A percentile compares a stretch with the other conserved stretches of the same genome.
phyloP scores from a whole-genome alignment of 2,888 invertebrate genomes.

The Stegophylla sp. region DNA sequence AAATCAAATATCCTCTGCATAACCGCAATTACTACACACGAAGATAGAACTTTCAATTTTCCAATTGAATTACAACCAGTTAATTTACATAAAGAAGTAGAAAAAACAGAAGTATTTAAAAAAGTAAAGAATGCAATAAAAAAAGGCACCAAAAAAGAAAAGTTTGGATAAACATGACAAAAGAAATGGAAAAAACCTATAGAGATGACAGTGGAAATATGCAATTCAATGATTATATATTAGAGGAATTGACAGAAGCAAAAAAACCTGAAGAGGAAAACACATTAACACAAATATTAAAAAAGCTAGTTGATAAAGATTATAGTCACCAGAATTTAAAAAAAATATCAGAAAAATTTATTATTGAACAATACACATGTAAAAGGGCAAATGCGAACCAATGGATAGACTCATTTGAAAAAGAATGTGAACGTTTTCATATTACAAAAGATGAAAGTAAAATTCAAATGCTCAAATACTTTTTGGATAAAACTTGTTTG shows the following conservation, averaged over 20 bases:
- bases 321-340: not conserved
- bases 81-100: constrained; percentile 5
- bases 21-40: constrained; percentile 28
- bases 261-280: not conserved
- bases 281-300: not conserved
- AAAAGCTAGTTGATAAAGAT: constrained; percentile 22
- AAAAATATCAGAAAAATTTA: constrained; percentile 6
- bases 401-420: constrained; percentile 39
- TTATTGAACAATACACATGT: constrained; percentile 13
- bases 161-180: constrained; percentile 1
- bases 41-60: constrained; percentile 6
- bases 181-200: constrained; percentile 6
- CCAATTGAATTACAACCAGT: constrained; percentile 16
- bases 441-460: constrained; percentile 1
- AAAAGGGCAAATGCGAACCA: constrained; percentile 17
- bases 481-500: constrained; percentile 27
- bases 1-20: constrained; percentile 28
- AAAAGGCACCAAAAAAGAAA: constrained; percentile 39
- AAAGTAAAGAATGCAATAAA: constrained; percentile 20
- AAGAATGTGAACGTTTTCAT: constrained; percentile 19
- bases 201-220: constrained; percentile 7
- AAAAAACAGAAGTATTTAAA: not conserved
- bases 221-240: constrained; percentile 13
- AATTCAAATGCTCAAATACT: constrained; percentile 20
- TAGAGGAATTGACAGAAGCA: constrained; percentile 2